phyloP scores from a whole-genome alignment of 2,113 vertebrate species.

The Bothrops jararaca region DNA sequence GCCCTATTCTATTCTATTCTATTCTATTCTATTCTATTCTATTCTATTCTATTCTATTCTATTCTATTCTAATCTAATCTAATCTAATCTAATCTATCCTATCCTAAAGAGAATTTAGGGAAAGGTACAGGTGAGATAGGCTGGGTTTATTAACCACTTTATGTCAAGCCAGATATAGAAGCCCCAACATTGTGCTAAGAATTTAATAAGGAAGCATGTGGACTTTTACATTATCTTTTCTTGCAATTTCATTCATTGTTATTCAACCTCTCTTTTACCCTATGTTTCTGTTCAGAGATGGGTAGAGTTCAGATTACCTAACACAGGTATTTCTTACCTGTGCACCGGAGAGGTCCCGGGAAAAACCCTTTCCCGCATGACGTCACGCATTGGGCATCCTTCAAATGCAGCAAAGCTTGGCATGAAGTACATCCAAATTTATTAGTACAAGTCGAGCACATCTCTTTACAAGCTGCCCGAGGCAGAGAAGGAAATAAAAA shows the following conservation, averaged over 20 bases:
- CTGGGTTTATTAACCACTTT: neutral
- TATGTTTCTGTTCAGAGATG: neutral
- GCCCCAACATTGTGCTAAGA: neutral
- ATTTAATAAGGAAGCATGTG: neutral
- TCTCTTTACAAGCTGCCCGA: constrained; percentile 72
- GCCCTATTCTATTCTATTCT: too few species aligned
- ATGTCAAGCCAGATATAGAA: neutral
- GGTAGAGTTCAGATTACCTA: too few species aligned
- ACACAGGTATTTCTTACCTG: constrained; percentile 62
- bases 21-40: too few species aligned
- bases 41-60: too few species aligned
- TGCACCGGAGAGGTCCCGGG: constrained; percentile 69
- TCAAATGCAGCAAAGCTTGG: constrained; percentile 63
- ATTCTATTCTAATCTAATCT: neutral
- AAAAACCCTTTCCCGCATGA: constrained; percentile 71
- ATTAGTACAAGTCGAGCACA: constrained; percentile 71
- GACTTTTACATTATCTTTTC: neutral
- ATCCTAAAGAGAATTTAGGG: neutral
- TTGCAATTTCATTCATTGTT: neutral
- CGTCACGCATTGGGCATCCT: constrained; percentile 71
- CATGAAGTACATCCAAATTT: constrained; percentile 76
- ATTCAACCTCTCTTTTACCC: neutral
- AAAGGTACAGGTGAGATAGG: neutral
- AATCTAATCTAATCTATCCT: too few species aligned
- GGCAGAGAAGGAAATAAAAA: neutral